phyloP scores from a whole-genome alignment of 2,888 invertebrate species.

The Leuctra nigra region DNA sequence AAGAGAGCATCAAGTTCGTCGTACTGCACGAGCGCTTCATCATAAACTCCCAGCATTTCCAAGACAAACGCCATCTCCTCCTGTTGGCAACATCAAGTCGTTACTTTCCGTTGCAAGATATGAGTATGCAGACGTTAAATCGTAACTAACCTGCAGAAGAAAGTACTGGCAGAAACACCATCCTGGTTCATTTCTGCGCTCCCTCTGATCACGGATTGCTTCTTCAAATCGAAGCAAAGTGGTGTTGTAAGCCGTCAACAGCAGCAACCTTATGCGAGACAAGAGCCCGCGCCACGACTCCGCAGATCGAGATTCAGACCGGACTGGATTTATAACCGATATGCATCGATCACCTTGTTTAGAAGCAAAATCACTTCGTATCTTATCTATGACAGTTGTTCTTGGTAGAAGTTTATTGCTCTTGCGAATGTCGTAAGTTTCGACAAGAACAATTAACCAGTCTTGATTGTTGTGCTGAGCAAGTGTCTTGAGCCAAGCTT shows the following conservation, averaged over 20 bases:
- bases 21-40: slow-evolving; percentile 93
- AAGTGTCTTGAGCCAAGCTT: slow-evolving; percentile 76
- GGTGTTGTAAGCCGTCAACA: slow-evolving; percentile 80
- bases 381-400: slow-evolving; percentile 90
- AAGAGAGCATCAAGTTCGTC: slow-evolving; percentile 96
- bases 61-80: slow-evolving; percentile 93
- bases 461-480: slow-evolving; percentile 69
- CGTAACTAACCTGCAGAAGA: slow-evolving; percentile 62
- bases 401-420: slow-evolving; percentile 86
- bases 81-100: slow-evolving; percentile 44
- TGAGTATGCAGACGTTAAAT: neutral
- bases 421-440: slow-evolving; percentile 85
- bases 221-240: slow-evolving; percentile 84
- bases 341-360: slow-evolving; percentile 81
- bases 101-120: neutral
- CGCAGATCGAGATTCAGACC: slow-evolving; percentile 79
- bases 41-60: slow-evolving; percentile 88
- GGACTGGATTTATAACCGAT: slow-evolving; percentile 84
- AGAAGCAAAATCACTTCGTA: slow-evolving; percentile 86
- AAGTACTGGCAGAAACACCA: slow-evolving; percentile 97
- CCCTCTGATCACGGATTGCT: slow-evolving; percentile 80
- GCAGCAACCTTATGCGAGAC: slow-evolving; percentile 70
- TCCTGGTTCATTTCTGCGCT: slow-evolving; percentile 79
- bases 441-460: slow-evolving; percentile 91
- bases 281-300: slow-evolving; percentile 88